These are phyloP conservation scores for Tetranychus piercei DNA, from an alignment of 2,888 invertebrate species.

Conservation along the genomic window DNA sequence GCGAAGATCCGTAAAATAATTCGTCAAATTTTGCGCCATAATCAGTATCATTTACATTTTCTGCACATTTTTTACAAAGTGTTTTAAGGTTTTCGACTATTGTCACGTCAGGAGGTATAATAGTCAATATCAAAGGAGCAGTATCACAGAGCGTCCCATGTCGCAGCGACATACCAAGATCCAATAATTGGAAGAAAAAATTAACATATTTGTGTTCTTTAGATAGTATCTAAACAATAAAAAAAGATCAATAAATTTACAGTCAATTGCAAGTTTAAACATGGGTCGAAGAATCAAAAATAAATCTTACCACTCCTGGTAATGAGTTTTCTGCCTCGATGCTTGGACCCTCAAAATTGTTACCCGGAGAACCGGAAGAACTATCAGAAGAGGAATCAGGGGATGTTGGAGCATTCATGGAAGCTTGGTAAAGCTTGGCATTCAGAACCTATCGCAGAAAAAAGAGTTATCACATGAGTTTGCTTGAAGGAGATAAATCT, in stretches of 20 bases:
- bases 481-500: background rate
- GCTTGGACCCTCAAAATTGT: conserved; percentile 54
- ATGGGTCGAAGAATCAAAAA: background rate
- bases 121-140: conserved; percentile 54
- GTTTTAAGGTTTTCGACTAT: conserved; percentile 42
- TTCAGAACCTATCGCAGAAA: conserved; percentile 39
- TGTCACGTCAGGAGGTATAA: conserved; percentile 48
- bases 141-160: conserved; percentile 64
- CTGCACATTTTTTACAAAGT: conserved; percentile 37
- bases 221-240: conserved; percentile 50
- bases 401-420: conserved; percentile 43
- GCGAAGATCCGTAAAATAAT: conserved; percentile 46
- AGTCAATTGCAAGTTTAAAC: background rate
- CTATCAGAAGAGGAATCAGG: conserved; percentile 88
- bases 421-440: conserved; percentile 53
- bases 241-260: background rate
- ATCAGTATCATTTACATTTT: conserved; percentile 29
- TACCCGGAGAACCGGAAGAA: conserved; percentile 74
- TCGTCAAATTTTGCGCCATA: conserved; percentile 34
- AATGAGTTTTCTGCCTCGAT: conserved; percentile 67
- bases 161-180: conserved; percentile 61
- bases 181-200: conserved; percentile 51
- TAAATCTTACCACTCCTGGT: conserved; percentile 60
- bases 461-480: background rate
- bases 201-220: conserved; percentile 45